These are phyloP conservation scores for Drosophila kambysellisi DNA, from an alignment of 2,888 invertebrate genomes.

Conservation along the genomic window DNA sequence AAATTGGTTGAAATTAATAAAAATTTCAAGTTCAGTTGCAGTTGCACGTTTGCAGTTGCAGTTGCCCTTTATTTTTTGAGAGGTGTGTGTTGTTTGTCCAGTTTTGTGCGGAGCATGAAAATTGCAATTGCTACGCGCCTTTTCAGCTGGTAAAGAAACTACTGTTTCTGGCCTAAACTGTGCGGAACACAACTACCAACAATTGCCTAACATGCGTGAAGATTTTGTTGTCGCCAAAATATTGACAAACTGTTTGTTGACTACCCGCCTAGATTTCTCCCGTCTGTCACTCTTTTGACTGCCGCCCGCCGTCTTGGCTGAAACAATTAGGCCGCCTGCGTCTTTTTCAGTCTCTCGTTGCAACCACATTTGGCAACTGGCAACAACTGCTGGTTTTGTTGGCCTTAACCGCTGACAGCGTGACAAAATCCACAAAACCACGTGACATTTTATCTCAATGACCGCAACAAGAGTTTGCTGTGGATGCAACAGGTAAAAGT, in stretches of 20 bases:
- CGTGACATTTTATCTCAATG: conserved; percentile 82
- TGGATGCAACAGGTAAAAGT: conserved; percentile 54
- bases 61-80: conserved; percentile 2
- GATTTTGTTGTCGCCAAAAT: conserved; percentile 61
- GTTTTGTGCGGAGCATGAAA: conserved; percentile 54
- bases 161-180: conserved; percentile 27
- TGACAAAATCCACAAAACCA: conserved; percentile 77
- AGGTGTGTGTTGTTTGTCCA: conserved; percentile 1
- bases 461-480: conserved; percentile 63
- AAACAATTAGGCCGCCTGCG: conserved; percentile 67
- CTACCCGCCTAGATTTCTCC: conserved; percentile 27
- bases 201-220: conserved; percentile 61
- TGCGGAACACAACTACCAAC: conserved; percentile 34
- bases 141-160: conserved; percentile 40
- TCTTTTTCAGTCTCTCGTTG: conserved; percentile 41
- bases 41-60: background rate
- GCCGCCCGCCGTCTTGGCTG: conserved; percentile 48
- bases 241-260: conserved; percentile 65
- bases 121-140: conserved; percentile 73
- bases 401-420: conserved; percentile 78
- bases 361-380: conserved; percentile 53
- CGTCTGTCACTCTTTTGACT: conserved; percentile 10
- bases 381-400: conserved; percentile 32
- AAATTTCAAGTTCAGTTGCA: conserved; percentile 22
- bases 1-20: conserved; percentile 47